Conservation (phyloP, 2,113 vertebrate species). For the Heteronetta atricapilla region DNA sequence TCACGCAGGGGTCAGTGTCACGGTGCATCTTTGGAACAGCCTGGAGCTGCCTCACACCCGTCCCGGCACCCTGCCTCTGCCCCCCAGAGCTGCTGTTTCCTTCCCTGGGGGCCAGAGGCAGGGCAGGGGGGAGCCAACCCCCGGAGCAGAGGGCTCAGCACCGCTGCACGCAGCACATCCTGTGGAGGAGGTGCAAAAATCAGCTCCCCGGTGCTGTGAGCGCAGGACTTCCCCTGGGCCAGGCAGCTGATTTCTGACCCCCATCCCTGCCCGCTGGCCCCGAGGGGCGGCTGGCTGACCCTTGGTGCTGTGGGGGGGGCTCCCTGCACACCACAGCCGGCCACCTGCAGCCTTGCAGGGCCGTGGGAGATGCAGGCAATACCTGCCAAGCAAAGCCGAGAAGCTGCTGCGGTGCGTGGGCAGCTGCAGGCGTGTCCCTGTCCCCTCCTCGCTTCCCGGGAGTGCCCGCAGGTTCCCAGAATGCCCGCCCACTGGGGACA, state of each 20-base stretch:
- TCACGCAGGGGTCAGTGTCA: background rate
- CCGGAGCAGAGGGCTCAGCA: accelerated
- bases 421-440: accelerated
- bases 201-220: accelerated
- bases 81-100: background rate
- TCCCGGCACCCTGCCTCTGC: no score
- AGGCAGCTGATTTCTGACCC: background rate
- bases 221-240: background rate
- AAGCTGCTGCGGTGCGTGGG: background rate
- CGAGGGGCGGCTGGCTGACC: background rate
- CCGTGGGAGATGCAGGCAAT: background rate
- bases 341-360: accelerated
- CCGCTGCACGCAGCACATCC: background rate
- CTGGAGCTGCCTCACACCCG: background rate
- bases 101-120: background rate
- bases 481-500: background rate
- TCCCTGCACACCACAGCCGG: background rate
- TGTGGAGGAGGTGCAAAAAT: background rate
- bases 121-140: background rate
- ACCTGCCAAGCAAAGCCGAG: background rate
- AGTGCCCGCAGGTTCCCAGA: background rate
- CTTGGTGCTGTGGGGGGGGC: no score
- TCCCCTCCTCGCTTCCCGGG: background rate
- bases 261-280: accelerated
- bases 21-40: background rate